Evolutionary conservation across 1,140 invertebrate species (phyloP), one percentile per base, ranked within the genome.

Genomic region (Drosophila bocki): DNA sequence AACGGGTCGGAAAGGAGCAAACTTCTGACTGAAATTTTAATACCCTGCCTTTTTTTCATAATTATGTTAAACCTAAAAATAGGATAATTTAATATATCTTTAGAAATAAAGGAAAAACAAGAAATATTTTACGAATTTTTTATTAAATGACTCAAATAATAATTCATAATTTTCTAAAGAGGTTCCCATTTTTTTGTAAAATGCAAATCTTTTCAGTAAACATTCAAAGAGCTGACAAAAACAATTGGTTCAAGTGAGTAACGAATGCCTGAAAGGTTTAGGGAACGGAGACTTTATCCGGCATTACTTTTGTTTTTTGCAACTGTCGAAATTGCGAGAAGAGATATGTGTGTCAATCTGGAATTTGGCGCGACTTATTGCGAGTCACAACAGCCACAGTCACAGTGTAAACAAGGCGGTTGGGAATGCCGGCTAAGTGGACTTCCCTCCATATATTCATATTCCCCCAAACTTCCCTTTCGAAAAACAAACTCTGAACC

Each of bases 261-360:
- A 54, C 15, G 53, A 44, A 29, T 58, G 37, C 3, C 12, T 39
- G 48, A 54, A 63, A 15, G 60, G 48, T 17, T 44, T 13, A 26
- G n/a, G 11, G n/a, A 63, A 84, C 78, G 64, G 60, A 82, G 69
- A 75, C 75, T 75, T 78, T 78, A 68, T 61, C 68, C 45, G 65
- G 47, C 12, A 41, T 70, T 57, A 48, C 47, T 19, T 32, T 32
- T 50, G 3, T 29, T 51, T 51, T 51, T 57, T 50, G 65, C 63
- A 61, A 68, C 32, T 62, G 50, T 67, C 51, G 53, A 67, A 54
- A 50, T 63, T 54, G 19, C n/a, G 47, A 50, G 56, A 74, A 60
- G 51, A 44, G 42, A 68, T 50, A 70, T 54, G 53, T 71, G 57
- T 79, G 76, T 79, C 77, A 79, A 79, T 64, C 53, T 57, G 74